These are phyloP conservation scores for Lymantria dispar DNA, from an alignment of 2,888 invertebrate species.

Conservation along the genomic window DNA sequence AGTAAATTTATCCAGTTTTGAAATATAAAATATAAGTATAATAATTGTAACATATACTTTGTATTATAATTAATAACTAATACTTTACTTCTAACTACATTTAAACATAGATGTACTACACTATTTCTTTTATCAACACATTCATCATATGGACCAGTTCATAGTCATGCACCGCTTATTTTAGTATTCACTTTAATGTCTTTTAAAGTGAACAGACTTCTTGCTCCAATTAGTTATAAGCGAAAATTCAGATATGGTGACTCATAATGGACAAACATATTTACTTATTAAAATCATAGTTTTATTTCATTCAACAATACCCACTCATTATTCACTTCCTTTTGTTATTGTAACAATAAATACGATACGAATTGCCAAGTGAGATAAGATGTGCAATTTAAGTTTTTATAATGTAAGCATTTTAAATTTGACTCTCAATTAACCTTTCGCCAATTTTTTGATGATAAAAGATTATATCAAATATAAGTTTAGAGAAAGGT, in stretches of 20 bases:
- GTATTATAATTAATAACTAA: no score
- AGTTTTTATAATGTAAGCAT: background rate
- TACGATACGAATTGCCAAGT: background rate
- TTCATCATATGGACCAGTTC: background rate
- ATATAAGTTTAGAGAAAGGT: background rate
- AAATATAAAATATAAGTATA: no score
- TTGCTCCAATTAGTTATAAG: slow-evolving; percentile 1
- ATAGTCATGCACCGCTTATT: background rate
- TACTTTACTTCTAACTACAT: no score
- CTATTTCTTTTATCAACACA: background rate
- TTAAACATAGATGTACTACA: no score
- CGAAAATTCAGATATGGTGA: slow-evolving; percentile 1
- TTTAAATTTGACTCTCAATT: background rate
- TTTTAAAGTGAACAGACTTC: background rate
- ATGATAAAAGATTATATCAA: background rate
- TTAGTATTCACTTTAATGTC: background rate
- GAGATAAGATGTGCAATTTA: background rate
- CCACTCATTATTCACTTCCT: background rate
- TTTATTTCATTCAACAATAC: background rate
- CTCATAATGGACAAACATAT: slow-evolving; percentile 2
- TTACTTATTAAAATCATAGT: background rate
- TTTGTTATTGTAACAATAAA: background rate
- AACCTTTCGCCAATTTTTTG: background rate
- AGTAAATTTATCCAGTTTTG: no score
- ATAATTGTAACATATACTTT: no score